These are phyloP conservation scores for Eurois occulta DNA, from an alignment of 2,888 invertebrate species.

Conservation along the genomic window DNA sequence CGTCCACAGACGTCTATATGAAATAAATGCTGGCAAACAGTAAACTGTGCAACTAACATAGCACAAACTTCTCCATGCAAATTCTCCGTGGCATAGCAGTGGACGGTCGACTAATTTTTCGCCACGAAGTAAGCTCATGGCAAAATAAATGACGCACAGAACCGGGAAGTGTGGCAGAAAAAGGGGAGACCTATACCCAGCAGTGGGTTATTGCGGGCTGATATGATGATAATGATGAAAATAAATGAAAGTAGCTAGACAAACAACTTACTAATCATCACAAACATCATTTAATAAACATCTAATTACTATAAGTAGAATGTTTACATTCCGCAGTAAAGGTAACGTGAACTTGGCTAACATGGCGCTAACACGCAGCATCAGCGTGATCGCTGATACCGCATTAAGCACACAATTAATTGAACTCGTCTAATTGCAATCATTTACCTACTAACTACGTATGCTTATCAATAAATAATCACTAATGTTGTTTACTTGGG, in stretches of 20 bases:
- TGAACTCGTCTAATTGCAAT: conserved; percentile 44
- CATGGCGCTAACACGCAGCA: conserved; percentile 39
- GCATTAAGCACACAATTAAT: conserved; percentile 35
- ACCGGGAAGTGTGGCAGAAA: too few species aligned
- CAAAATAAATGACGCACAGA: too few species aligned
- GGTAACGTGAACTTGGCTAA: conserved; percentile 36
- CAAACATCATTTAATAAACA: conserved; percentile 9
- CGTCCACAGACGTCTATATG: too few species aligned
- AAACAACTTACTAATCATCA: neutral
- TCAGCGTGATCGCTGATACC: conserved; percentile 37
- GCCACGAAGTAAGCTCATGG: conserved; percentile 2
- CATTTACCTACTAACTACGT: conserved; percentile 34
- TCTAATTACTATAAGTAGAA: neutral
- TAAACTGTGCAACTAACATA: neutral
- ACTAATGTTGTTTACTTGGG: conserved; percentile 44
- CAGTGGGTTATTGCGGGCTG: too few species aligned
- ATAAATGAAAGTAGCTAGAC: neutral
- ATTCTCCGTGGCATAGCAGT: neutral
- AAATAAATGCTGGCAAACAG: neutral
- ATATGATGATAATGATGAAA: too few species aligned
- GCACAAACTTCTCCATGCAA: neutral
- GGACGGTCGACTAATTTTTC: neutral
- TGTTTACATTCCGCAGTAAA: conserved; percentile 25
- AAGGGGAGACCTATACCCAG: too few species aligned
- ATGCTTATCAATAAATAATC: conserved; percentile 41